Conservation (phyloP, 2,888 invertebrate species). For the Portevinia maculata region DNA sequence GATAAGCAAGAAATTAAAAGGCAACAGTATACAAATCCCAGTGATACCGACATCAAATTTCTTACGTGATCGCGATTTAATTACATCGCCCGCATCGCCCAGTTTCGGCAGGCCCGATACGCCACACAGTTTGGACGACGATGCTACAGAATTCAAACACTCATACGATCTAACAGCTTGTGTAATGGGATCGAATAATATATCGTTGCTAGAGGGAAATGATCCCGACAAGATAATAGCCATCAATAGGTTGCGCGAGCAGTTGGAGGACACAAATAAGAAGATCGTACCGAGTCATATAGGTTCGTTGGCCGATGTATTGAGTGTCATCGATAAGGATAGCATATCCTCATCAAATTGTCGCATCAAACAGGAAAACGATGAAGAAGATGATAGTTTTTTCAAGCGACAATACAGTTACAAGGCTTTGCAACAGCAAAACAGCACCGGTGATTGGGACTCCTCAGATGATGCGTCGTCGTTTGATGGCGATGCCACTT, state of each 20-base stretch:
- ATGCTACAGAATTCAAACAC: constrained; percentile 80
- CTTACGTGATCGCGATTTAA: constrained; percentile 76
- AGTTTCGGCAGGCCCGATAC: constrained; percentile 79
- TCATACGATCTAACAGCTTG: constrained; percentile 81
- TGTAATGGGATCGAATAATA: constrained; percentile 82
- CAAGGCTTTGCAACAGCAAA: constrained; percentile 24
- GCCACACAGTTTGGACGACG: constrained; percentile 80
- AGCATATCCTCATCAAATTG: constrained; percentile 32
- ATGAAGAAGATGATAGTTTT: constrained; percentile 29
- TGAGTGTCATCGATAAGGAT: constrained; percentile 78
- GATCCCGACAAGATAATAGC: constrained; percentile 76
- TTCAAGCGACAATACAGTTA: constrained; percentile 21
- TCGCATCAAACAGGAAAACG: constrained; percentile 34
- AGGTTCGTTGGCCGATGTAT: constrained; percentile 77
- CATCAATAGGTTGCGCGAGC: constrained; percentile 80
- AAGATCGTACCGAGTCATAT: constrained; percentile 63
- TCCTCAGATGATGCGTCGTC: constrained; percentile 62
- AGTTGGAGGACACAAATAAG: constrained; percentile 80
- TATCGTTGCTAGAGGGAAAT: constrained; percentile 76
- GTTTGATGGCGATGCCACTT: constrained; percentile 44
- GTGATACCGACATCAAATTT: constrained; percentile 75
- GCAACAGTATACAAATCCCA: constrained; percentile 74
- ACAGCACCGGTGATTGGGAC: constrained; percentile 45
- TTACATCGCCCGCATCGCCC: constrained; percentile 55
- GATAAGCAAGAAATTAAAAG: constrained; percentile 67